phyloP scores from a whole-genome alignment of 2,113 vertebrate species.

The Megaceryle torquata region DNA sequence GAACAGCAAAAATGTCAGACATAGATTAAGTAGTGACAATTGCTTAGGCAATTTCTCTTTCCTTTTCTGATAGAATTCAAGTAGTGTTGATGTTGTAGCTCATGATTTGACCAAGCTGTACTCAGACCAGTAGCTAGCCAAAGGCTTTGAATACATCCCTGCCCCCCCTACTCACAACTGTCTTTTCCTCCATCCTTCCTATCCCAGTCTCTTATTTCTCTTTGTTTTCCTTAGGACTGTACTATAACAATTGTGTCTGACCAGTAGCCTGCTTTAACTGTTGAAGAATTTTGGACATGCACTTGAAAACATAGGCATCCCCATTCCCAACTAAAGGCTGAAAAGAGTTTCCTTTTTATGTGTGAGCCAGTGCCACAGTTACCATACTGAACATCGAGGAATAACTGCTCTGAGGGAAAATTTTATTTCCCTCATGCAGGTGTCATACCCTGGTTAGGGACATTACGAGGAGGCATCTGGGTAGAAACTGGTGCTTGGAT shows the following conservation, averaged over 20 bases:
- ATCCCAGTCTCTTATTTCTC: not conserved
- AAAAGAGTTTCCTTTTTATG: accelerated
- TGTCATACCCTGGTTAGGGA: not conserved
- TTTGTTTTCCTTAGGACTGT: not conserved
- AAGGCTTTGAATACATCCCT: not conserved
- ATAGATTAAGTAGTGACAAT: not conserved
- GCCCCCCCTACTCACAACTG: not conserved
- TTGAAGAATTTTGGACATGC: not conserved
- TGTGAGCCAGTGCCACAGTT: not conserved
- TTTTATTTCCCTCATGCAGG: not conserved
- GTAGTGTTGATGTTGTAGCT: not conserved
- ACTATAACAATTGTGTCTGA: not conserved
- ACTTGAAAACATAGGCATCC: not conserved
- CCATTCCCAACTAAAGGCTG: not conserved
- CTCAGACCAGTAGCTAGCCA: not conserved
- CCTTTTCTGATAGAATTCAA: not conserved
- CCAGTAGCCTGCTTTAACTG: not conserved
- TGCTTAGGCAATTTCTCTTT: not conserved
- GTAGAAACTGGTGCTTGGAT: not conserved
- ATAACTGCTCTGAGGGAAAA: not conserved
- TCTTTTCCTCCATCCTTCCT: not conserved
- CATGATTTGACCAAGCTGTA: not conserved
- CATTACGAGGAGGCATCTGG: not conserved
- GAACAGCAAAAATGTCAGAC: not conserved
- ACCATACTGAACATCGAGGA: not conserved